These are phyloP conservation scores for Cabera pusaria DNA, from an alignment of 2,888 invertebrate genomes.

Conservation along the genomic window DNA sequence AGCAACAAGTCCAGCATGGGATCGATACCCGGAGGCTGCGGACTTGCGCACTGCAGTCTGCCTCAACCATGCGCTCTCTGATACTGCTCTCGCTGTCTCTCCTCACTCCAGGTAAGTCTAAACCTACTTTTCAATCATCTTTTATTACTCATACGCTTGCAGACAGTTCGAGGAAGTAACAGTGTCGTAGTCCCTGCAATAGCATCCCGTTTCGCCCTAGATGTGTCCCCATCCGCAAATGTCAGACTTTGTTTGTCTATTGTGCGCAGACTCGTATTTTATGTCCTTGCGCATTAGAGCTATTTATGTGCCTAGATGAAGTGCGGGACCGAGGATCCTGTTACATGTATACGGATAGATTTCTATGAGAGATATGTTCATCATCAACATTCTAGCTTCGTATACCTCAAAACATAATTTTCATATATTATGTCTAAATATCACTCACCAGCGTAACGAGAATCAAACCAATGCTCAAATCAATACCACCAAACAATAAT, in stretches of 20 bases:
- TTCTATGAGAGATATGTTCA: no score
- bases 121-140: conserved; percentile 8
- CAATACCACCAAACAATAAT: no score
- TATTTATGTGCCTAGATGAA: conserved; percentile 13
- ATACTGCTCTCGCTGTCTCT: conserved; percentile 66
- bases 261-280: conserved; percentile 19
- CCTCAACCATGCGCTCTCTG: conserved; percentile 69
- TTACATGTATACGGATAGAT: background rate
- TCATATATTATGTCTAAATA: no score
- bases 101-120: conserved; percentile 66
- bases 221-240: conserved; percentile 17
- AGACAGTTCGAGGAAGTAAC: background rate
- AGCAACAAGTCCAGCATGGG: conserved; percentile 72
- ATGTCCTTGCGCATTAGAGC: conserved; percentile 22
- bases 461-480: no score
- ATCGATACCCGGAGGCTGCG: conserved; percentile 75
- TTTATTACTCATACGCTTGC: conserved; percentile 13
- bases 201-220: conserved; percentile 8
- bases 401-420: no score
- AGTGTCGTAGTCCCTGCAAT: conserved; percentile 4
- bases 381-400: no score
- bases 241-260: conserved; percentile 25
- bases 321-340: background rate
- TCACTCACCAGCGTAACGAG: no score
- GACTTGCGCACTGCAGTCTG: conserved; percentile 64